Conservation (phyloP, 2,888 invertebrate species). For the Drosophila demipolita region DNA sequence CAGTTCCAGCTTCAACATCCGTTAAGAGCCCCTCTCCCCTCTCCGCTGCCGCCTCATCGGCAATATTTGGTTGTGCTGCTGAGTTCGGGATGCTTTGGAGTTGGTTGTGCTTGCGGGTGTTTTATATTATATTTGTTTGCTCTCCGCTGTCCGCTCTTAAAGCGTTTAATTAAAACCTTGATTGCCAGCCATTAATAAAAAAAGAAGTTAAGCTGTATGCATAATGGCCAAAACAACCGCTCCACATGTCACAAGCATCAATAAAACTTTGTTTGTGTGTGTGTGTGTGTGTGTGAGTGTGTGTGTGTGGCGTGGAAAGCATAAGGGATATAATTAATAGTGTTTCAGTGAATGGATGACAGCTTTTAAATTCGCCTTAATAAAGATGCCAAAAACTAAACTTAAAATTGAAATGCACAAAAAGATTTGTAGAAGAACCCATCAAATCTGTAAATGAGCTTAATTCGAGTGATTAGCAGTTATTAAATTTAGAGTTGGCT, state of each 20-base stretch:
- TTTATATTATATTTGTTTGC: slow-evolving; percentile 19
- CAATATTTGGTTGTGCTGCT: background rate
- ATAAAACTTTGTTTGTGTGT: background rate
- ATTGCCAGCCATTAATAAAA: slow-evolving; percentile 72
- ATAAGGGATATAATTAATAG: slow-evolving; percentile 38
- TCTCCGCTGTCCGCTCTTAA: slow-evolving; percentile 52
- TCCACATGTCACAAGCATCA: slow-evolving; percentile 25
- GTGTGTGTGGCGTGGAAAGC: background rate
- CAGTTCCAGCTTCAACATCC: slow-evolving; percentile 12
- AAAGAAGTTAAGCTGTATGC: slow-evolving; percentile 39
- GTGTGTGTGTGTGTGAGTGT: slow-evolving; percentile 5
- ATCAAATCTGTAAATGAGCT: background rate
- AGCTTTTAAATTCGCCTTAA: slow-evolving; percentile 14
- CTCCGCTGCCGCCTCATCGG: background rate
- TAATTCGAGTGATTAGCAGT: background rate
- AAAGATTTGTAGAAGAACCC: background rate
- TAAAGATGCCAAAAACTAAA: slow-evolving; percentile 6
- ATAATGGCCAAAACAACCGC: slow-evolving; percentile 16
- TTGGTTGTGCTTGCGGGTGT: slow-evolving; percentile 56
- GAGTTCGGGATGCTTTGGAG: slow-evolving; percentile 27
- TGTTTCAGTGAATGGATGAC: slow-evolving; percentile 24
- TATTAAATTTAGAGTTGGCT: background rate
- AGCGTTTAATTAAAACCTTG: slow-evolving; percentile 76
- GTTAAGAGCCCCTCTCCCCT: background rate
- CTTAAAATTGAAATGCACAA: background rate